phyloP scores from a whole-genome alignment of 2,113 vertebrate species.

The Gnathonemus longibarbis region DNA sequence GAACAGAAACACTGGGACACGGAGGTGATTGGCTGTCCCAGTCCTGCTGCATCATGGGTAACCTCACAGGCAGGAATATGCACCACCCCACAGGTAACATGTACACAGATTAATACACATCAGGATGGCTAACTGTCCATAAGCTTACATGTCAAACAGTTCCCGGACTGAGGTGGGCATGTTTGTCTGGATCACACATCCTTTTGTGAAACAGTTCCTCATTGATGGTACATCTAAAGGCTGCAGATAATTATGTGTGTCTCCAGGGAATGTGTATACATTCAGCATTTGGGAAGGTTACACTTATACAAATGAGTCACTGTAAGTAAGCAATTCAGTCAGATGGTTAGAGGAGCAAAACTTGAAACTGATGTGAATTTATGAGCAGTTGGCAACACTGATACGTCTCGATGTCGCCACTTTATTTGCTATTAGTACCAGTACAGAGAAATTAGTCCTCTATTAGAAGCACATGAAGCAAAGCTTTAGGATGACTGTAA shows the following conservation, averaged over 20 bases:
- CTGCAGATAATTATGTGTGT: neutral
- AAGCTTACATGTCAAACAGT: neutral
- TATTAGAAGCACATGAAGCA: neutral
- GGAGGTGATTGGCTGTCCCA: neutral
- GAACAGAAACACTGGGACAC: neutral
- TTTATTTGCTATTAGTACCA: neutral
- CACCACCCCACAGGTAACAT: conserved; percentile 11
- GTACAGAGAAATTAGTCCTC: neutral
- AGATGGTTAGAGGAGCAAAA: neutral
- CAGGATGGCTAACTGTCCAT: neutral
- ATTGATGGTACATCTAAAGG: neutral
- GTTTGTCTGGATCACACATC: neutral
- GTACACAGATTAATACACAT: neutral
- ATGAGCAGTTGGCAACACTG: neutral
- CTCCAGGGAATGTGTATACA: neutral
- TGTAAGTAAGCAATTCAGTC: neutral
- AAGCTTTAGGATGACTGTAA: neutral
- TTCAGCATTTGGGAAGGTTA: neutral
- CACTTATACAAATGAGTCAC: neutral
- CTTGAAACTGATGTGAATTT: neutral
- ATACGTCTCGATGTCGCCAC: neutral
- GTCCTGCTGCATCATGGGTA: conserved; percentile 21
- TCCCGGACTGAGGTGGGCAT: neutral
- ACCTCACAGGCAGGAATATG: conserved; percentile 13
- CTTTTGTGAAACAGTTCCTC: neutral